Conservation (phyloP, 2,888 invertebrate species). For the Eutolmus rufibarbis region DNA sequence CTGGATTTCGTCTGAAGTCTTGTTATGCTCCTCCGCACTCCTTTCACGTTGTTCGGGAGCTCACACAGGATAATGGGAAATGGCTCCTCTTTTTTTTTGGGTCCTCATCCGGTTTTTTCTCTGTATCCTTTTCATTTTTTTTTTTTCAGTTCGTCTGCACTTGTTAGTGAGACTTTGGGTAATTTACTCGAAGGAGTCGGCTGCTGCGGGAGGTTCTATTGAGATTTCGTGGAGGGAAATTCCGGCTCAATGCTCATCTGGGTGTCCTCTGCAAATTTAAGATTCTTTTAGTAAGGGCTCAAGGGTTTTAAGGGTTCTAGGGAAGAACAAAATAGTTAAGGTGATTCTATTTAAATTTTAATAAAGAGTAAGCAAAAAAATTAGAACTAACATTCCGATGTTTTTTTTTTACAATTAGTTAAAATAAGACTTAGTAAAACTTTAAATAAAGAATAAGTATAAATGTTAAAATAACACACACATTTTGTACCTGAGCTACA, state of each 20-base stretch:
- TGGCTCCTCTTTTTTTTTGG: background rate
- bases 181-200: background rate
- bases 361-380: too few species aligned
- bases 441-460: too few species aligned
- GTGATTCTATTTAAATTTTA: too few species aligned
- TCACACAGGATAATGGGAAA: background rate
- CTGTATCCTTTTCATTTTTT: background rate
- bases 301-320: background rate
- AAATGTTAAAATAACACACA: too few species aligned
- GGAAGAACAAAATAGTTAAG: background rate
- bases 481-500: too few species aligned
- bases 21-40: background rate
- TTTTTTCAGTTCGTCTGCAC: background rate
- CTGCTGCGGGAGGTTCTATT: background rate
- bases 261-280: background rate
- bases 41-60: background rate
- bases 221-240: background rate
- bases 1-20: slow-evolving; percentile 19
- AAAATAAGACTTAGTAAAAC: too few species aligned
- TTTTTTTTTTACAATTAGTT: too few species aligned
- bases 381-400: too few species aligned
- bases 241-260: background rate
- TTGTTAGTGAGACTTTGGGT: background rate
- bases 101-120: background rate
- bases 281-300: background rate